Evolutionary conservation across 2,113 vertebrate species (phyloP), one percentile per base, ranked within the genome.

Genomic region (Epinephelus lanceolatus): DNA sequence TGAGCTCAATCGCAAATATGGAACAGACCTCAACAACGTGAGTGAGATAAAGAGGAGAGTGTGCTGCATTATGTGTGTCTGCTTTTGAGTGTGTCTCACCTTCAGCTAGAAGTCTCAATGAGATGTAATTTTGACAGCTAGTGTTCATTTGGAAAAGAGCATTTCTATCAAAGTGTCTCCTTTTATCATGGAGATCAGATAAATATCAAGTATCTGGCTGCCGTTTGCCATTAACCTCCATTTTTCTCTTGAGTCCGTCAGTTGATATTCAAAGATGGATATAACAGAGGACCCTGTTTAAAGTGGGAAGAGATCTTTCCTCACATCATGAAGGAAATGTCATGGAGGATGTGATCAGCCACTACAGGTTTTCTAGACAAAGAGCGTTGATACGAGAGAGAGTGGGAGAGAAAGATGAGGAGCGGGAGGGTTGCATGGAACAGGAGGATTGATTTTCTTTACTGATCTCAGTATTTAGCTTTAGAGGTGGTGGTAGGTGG

Each of bases 1-100:
- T 73, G 98, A 99, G 85, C 97, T 99, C 73, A 96, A 97, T 85
- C 96, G 96, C 80, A 99, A 99, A 95, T 99, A 99, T 0, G 97
- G 96, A 90, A 99, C 98, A 17, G 98, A 99, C 92, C 95, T 99
- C 88, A 97, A 51, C 91, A 96, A 95, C 80, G 98, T 99, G 94
- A 80, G 97, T 95, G 51, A 25, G 52, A 23, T 3, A 7, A 49
- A 19, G 25, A 53, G 45, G 19, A 21, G 11, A 12, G 17, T 40
- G 18, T n/a, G 51, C n/a, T 68, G 15, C 12, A 7, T 13, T 76
- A 0, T 49, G 45, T 51, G 3, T 67, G 1, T 25, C 9, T 30
- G 0, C 1, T 18, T 53, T 18, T 73, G 2, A 33, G 7, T 47
- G 42, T 49, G 56, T 76, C n/a, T 0, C 3, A 62, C 6, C 17